These are phyloP conservation scores for Nannoperca australis DNA, from an alignment of 2,797 vertebrate genomes.

Conservation along the genomic window DNA sequence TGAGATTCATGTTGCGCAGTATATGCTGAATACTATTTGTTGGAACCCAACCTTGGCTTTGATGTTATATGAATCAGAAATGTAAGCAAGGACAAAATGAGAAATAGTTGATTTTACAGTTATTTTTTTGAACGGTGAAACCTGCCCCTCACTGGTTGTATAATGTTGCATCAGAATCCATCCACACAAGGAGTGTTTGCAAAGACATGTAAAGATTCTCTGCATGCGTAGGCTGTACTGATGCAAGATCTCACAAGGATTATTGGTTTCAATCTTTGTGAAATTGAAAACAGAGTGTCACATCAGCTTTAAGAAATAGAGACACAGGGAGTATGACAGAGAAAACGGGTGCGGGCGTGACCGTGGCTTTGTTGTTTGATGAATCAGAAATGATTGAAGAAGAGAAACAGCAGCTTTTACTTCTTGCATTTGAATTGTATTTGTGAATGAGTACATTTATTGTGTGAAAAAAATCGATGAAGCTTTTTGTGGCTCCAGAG, in stretches of 20 bases:
- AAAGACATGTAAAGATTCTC: background rate
- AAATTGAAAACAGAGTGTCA: slow-evolving; percentile 4
- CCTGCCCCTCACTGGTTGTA: background rate
- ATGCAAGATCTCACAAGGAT: slow-evolving; percentile 15
- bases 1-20: slow-evolving; percentile 34
- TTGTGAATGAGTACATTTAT: background rate
- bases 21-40: slow-evolving; percentile 12
- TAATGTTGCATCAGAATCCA: slow-evolving; percentile 1
- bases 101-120: background rate
- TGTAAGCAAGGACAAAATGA: slow-evolving; percentile 18
- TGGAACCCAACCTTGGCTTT: slow-evolving; percentile 24
- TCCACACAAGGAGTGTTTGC: background rate
- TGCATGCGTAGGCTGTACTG: background rate
- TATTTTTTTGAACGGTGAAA: background rate
- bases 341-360: background rate
- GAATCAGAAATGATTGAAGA: slow-evolving; percentile 17
- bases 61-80: slow-evolving; percentile 25
- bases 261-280: slow-evolving; percentile 13
- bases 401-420: background rate
- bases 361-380: slow-evolving; percentile 21
- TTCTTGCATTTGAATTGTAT: background rate
- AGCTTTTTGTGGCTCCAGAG: too few species aligned
- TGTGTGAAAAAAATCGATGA: too few species aligned
- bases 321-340: background rate
- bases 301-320: background rate